These are phyloP conservation scores for Drosophila formosana DNA, from an alignment of 2,888 invertebrate species.

Conservation along the genomic window DNA sequence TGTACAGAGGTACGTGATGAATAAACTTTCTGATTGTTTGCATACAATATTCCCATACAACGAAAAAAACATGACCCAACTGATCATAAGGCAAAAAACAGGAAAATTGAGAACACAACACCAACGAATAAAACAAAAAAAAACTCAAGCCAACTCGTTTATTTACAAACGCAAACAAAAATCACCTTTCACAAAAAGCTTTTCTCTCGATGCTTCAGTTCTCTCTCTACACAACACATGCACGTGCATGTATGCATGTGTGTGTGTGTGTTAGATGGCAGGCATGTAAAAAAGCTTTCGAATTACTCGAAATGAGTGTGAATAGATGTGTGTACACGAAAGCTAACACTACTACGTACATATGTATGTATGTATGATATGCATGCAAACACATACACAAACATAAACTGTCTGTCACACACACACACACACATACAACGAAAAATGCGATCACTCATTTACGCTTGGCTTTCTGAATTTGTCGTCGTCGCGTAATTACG, in stretches of 20 bases:
- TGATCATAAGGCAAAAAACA: constrained; percentile 47
- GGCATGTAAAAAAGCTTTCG: constrained; percentile 68
- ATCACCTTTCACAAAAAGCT: constrained; percentile 78
- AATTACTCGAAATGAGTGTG: constrained; percentile 59
- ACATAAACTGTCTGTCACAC: neutral
- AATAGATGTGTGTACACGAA: constrained; percentile 47
- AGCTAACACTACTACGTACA: constrained; percentile 57
- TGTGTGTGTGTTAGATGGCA: constrained; percentile 41
- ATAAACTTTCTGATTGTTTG: constrained; percentile 19
- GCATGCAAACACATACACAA: constrained; percentile 5
- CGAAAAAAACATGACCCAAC: constrained; percentile 17
- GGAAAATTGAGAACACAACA: constrained; percentile 27
- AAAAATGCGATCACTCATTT: constrained; percentile 55
- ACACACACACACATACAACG: neutral
- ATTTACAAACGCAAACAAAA: constrained; percentile 58
- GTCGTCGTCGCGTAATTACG: constrained; percentile 46
- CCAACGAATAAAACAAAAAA: constrained; percentile 7
- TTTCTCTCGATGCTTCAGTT: constrained; percentile 68
- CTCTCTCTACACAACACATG: constrained; percentile 28
- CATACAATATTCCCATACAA: constrained; percentile 8
- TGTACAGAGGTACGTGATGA: constrained; percentile 2
- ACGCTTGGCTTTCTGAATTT: constrained; percentile 67
- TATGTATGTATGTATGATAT: constrained; percentile 13
- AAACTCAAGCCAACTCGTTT: constrained; percentile 20
- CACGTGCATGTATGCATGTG: constrained; percentile 19